Percentiles rank a stretch among this genome's conserved stretches.
Evolutionary conservation across 2,888 invertebrate species (phyloP).

Genomic region (Aporophyla lueneburgensis): DNA sequence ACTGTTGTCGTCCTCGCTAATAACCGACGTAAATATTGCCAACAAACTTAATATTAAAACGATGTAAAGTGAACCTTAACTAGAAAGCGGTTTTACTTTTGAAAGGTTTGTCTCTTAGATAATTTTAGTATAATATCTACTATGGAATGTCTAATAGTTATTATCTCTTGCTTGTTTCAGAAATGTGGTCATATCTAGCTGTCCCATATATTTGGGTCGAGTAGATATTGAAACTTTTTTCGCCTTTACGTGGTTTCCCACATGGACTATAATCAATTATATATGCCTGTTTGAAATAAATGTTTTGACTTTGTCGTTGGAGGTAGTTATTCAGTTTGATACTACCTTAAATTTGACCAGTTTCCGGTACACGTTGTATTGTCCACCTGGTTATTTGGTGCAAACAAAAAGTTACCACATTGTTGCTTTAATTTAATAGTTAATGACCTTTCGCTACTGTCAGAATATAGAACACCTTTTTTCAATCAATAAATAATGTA

Average conservation of each 20-base stretch:
- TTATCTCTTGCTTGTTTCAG: neutral
- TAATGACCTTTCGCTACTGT: no score
- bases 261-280: no score
- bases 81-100: slow-evolving; percentile 32
- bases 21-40: slow-evolving; percentile 80
- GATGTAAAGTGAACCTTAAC: slow-evolving; percentile 64
- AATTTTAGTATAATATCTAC: slow-evolving; percentile 21
- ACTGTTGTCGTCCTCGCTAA: slow-evolving; percentile 75
- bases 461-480: neutral
- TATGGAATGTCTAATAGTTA: slow-evolving; percentile 4
- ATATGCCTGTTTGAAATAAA: no score
- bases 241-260: no score
- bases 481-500: neutral
- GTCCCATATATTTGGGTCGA: neutral
- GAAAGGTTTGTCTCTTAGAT: slow-evolving; percentile 30
- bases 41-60: slow-evolving; percentile 84
- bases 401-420: neutral
- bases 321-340: no score
- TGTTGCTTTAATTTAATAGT: neutral
- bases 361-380: neutral
- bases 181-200: neutral
- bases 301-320: no score
- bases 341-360: no score
- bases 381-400: neutral
- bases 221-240: no score